Evolutionary conservation across 2,888 invertebrate species (phyloP), one percentile per base, ranked within the genome.

Genomic region (Ornithoptera priamus): DNA sequence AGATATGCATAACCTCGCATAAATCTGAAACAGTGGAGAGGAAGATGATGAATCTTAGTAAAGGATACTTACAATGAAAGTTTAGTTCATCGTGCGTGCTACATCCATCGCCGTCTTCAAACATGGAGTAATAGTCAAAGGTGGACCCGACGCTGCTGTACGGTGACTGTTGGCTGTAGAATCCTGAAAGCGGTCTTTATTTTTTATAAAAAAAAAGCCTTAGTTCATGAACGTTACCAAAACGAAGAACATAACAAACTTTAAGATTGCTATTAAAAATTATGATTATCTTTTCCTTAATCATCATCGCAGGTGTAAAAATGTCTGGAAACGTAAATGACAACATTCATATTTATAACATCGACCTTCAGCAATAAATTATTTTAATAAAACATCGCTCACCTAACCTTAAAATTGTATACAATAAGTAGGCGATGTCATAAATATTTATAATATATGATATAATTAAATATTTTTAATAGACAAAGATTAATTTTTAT

Each of bases 91-190:
- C 89, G 1, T 90, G 89, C 6, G 79, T 74, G 42, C 75, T 78
- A 64, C 77, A 83, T 17, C 80, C 83, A 30, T 90, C 90, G 86
- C 85, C 88, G 3, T 83, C 78, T 60, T 89, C 87, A 71, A 89
- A 88, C 88, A 89, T 89, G 1, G 90, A 87, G 75, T 87, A 88
- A 73, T 87, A 92, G 63, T 92, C 92, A 66, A 82, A 82, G 0
- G 87, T 88, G 0, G 92, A 92, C 3, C 87, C 87, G 24, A 92
- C 83, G 71, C 92, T 93, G 82, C 93, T 92, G 75, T 88, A 87
- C 0, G 92, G 85, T 18, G 93, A 92, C 66, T 86, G 85, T 57
- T 92, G 92, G 1, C 93, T 88, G 68, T 85, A 92, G 73, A 86
- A 92, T 57, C 93, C 93, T 93, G 78, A 50, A 80, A 77, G 58